A percentile compares a stretch with the other conserved stretches of the same genome.
Conservation (phyloP, 1,140 invertebrate species). For the Rhagoletis zephyria region DNA sequence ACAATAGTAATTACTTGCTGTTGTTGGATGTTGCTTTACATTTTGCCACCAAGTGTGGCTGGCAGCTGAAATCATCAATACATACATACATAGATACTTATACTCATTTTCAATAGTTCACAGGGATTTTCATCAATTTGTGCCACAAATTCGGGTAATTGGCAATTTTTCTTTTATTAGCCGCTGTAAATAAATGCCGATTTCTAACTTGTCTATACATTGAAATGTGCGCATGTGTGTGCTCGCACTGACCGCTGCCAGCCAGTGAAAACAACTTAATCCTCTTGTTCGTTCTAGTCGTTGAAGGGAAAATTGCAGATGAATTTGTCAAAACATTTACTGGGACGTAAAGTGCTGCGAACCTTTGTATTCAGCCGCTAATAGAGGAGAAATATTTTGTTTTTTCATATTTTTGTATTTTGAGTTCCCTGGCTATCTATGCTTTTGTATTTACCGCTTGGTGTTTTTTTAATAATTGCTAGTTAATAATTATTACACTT, state of each 20-base stretch:
- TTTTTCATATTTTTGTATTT: not conserved
- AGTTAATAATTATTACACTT: too few species aligned
- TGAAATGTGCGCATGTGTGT: not conserved
- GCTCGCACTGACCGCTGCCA: slow-evolving; percentile 27
- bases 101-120: not conserved
- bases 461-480: too few species aligned
- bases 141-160: slow-evolving; percentile 47
- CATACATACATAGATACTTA: not conserved
- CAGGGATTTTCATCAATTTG: slow-evolving; percentile 44
- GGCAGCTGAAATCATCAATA: slow-evolving; percentile 28
- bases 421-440: too few species aligned
- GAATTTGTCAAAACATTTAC: slow-evolving; percentile 48
- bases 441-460: too few species aligned
- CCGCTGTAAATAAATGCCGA: not conserved
- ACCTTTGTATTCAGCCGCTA: slow-evolving; percentile 33
- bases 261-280: slow-evolving; percentile 39
- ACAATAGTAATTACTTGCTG: not conserved
- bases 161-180: slow-evolving; percentile 52
- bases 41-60: not conserved
- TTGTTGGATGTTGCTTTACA: not conserved
- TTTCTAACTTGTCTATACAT: not conserved
- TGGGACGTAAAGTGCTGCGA: not conserved
- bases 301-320: slow-evolving; percentile 32
- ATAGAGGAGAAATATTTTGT: slow-evolving; percentile 5
- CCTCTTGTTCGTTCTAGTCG: slow-evolving; percentile 13